Conservation (phyloP, 2,888 invertebrate species). For the Acanthoscelides obtectus region DNA sequence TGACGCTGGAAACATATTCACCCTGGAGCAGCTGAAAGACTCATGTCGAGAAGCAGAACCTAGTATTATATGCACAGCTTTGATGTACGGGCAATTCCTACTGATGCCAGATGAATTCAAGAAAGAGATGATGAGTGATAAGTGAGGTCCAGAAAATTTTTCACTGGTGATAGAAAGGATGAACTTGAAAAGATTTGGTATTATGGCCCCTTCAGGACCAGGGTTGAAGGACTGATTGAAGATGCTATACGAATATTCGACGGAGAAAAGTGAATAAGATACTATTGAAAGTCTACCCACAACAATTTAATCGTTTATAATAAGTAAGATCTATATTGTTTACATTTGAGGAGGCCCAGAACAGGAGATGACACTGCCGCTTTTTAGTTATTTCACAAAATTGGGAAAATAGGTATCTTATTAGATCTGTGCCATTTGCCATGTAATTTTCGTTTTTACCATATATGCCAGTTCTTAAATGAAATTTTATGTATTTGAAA, state of each 20-base stretch:
- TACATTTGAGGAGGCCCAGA: no score
- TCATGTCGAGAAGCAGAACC: constrained; percentile 23
- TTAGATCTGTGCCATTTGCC: no score
- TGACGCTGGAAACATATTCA: constrained; percentile 20
- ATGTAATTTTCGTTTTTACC: no score
- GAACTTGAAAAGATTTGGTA: constrained; percentile 5
- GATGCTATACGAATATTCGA: constrained; percentile 15
- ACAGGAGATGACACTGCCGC: no score
- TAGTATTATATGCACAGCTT: constrained; percentile 20
- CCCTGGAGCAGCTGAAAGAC: constrained; percentile 22
- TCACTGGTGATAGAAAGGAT: constrained; percentile 20
- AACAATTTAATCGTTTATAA: no score
- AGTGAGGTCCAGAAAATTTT: constrained; percentile 17
- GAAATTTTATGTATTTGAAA: no score
- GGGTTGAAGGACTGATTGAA: constrained; percentile 9
- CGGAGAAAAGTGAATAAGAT: background rate
- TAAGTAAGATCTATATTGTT: no score
- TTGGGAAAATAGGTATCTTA: no score
- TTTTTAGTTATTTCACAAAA: no score
- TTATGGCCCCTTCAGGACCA: constrained; percentile 2
- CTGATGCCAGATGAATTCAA: constrained; percentile 20
- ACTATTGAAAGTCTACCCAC: no score
- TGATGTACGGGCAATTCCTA: constrained; percentile 19
- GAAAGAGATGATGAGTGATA: constrained; percentile 19
- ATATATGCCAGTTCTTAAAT: no score